Base-by-base conservation (phyloP, 2,113 vertebrate species). In the Neogale vison region DNA sequence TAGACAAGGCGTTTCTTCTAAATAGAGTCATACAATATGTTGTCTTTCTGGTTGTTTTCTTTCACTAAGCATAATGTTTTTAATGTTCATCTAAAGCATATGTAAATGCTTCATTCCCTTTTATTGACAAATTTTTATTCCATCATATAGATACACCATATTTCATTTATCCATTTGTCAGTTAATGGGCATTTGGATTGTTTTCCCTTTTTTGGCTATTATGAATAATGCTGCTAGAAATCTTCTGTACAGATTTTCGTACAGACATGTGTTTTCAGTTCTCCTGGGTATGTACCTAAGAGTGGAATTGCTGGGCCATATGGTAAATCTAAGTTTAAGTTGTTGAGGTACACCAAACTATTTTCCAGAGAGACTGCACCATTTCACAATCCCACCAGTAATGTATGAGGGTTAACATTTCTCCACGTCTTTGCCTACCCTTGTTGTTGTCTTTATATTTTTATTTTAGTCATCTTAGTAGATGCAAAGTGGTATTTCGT, bases 271-370 rank as follows among this genome's bases (percentile, higher is more conserved):
- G 29, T 72, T 96, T 96, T 92, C 61, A 69, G 0, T 92, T 89
- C 21, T 83, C 18, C 69, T 87, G n/a, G 17, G 63, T 88, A 10
- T 26, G 85, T 72, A 81, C 36, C 36, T 82, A 65, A 65, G 34
- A 95, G 36, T 91, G 12, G 36, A 83, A 87, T 67, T 72, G 5
- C 14, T 85, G 50, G 57, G 7, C 77, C 13, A 36, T 80, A 89
- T 76, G 47, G n/a, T 83, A 84, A 81, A 20, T 76, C 79, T 63
- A 77, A 92, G 74, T 87, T 96, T 90, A 97, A 83, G 26, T 77
- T 94, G 91, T 82, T 84, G 76, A 90, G 26, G 31, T 94, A 80
- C 29, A 13, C 45, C 50, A 55, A 77, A 24, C 29, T n/a, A 6
- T 50, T 93, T 86, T 90, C 71, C 74, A 76, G 83, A 93, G n/a